Evolutionary conservation across 1,140 invertebrate species (phyloP).

Genomic region (Plectrocnemia conspersa): DNA sequence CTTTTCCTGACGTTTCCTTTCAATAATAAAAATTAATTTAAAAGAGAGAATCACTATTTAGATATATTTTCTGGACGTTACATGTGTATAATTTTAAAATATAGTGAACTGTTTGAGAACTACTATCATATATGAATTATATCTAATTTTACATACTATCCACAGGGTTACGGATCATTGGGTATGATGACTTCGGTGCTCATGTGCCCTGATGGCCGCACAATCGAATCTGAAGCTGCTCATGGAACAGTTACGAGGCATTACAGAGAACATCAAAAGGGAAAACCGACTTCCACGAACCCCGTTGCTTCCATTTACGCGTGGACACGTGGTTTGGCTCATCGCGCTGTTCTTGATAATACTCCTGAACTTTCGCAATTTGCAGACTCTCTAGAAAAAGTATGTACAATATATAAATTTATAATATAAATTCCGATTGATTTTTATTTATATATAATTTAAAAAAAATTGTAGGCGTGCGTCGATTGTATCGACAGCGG

Average conservation of each 20-base stretch:
- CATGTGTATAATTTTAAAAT: too few relatives aligned
- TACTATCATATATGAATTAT: not conserved
- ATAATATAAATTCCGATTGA: constrained; percentile 7
- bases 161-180: constrained; percentile 77
- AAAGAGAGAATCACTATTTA: too few relatives aligned
- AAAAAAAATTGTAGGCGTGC: constrained; percentile 55
- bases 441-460: constrained; percentile 1
- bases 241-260: constrained; percentile 90
- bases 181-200: constrained; percentile 92
- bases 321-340: constrained; percentile 80
- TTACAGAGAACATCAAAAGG: constrained; percentile 78
- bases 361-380: constrained; percentile 66
- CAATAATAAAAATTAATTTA: too few relatives aligned
- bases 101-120: too few relatives aligned
- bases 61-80: too few relatives aligned
- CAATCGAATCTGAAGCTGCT: constrained; percentile 86
- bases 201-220: constrained; percentile 87
- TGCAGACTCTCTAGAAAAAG: constrained; percentile 51
- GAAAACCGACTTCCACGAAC: constrained; percentile 82
- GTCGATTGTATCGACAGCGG: constrained; percentile 82
- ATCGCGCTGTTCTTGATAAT: constrained; percentile 76
- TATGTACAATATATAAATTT: constrained; percentile 28
- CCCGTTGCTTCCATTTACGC: constrained; percentile 90
- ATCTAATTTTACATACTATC: not conserved
- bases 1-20: too few relatives aligned